Conservation (phyloP, 2,797 vertebrate genomes). For the Luscinia luscinia region DNA sequence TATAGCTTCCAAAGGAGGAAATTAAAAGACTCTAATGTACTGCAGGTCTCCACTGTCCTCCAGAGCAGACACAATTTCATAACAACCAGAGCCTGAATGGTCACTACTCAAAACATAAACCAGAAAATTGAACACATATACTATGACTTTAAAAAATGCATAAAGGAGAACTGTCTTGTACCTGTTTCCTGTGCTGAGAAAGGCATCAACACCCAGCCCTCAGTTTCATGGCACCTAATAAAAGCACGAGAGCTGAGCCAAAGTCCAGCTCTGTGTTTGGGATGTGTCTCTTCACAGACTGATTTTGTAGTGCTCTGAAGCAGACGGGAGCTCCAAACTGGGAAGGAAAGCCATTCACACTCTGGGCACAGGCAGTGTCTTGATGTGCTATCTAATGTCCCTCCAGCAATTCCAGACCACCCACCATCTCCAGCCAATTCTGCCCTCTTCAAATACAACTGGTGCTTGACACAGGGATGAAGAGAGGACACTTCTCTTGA, state of each 20-base stretch:
- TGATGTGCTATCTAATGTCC: not conserved
- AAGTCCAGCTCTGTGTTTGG: not conserved
- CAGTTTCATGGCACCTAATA: conserved; percentile 9
- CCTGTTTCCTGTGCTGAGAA: not conserved
- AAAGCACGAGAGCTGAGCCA: conserved; percentile 10
- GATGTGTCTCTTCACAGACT: not conserved
- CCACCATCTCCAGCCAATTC: not conserved
- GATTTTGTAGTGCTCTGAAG: not conserved
- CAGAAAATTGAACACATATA: not conserved
- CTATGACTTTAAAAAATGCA: not conserved
- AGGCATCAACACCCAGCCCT: conserved; percentile 29
- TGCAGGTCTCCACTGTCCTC: not conserved
- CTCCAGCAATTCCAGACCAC: not conserved
- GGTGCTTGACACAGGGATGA: not conserved
- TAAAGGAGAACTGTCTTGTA: not conserved
- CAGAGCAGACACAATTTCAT: conserved; percentile 37
- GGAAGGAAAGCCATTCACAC: not conserved
- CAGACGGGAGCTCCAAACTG: rapidly evolving
- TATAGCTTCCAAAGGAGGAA: not conserved
- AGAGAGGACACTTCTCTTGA: not conserved
- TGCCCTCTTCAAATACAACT: not conserved
- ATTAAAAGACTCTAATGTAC: not conserved
- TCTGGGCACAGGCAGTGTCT: not conserved
- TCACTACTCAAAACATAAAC: conserved; percentile 63
- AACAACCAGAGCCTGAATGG: conserved; percentile 29